phyloP scores from a whole-genome alignment of 2,888 invertebrate species.

The Germaria angustata region DNA sequence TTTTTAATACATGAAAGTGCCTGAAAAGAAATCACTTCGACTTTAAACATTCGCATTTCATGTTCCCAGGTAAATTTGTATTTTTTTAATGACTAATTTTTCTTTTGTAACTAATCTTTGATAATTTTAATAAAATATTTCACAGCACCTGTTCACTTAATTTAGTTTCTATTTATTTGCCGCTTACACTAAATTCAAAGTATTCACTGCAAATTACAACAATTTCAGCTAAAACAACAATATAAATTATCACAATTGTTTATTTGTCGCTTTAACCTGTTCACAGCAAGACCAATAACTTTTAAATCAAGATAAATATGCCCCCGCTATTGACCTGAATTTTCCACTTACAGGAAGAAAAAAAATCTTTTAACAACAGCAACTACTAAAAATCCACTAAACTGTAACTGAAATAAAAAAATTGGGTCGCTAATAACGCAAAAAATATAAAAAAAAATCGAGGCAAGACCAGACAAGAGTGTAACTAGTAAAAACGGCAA shows the following conservation, averaged over 20 bases:
- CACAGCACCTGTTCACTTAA: constrained; percentile 34
- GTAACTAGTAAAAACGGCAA: neutral
- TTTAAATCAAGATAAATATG: constrained; percentile 65
- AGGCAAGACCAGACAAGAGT: neutral
- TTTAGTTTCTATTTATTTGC: neutral
- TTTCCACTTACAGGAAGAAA: constrained; percentile 33
- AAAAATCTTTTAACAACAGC: neutral
- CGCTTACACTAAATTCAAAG: neutral
- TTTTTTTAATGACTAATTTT: neutral
- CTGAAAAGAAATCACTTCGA: no score
- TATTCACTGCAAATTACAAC: neutral
- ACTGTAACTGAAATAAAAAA: constrained; percentile 38
- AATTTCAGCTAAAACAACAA: constrained; percentile 10
- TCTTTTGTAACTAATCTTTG: neutral
- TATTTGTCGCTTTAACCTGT: constrained; percentile 62
- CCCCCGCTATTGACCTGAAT: constrained; percentile 66
- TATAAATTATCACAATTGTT: constrained; percentile 56
- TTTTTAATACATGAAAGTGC: no score
- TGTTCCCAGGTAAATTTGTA: neutral
- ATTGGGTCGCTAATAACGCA: constrained; percentile 40
- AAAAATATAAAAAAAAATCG: constrained; percentile 15
- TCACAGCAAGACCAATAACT: constrained; percentile 61
- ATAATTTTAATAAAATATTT: neutral
- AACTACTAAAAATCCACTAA: constrained; percentile 13
- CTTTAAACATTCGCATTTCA: neutral